These are phyloP conservation scores for Harpegnathos saltator DNA, from an alignment of 1,140 invertebrate genomes.

Conservation along the genomic window DNA sequence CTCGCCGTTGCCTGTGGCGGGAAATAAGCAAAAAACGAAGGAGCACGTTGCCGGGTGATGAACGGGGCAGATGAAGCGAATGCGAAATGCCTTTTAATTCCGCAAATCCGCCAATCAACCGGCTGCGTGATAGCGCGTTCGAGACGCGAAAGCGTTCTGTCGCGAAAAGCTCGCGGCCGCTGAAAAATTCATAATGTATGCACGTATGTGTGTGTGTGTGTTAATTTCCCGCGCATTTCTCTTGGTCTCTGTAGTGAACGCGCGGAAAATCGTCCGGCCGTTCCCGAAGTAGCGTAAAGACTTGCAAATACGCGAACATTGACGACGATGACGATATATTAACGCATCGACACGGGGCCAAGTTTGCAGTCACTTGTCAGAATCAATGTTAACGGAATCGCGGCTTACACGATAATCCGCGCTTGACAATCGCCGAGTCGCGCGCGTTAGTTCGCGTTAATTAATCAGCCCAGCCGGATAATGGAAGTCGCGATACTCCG, in stretches of 20 bases:
- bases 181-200: background rate
- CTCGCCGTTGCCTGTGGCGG: too few relatives aligned
- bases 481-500: constrained; percentile 50
- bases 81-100: background rate
- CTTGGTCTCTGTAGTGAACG: too few relatives aligned
- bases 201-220: background rate
- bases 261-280: too few relatives aligned
- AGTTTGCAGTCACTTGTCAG: too few relatives aligned
- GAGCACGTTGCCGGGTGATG: background rate
- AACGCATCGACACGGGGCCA: too few relatives aligned
- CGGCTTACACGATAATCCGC: background rate
- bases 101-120: too few relatives aligned
- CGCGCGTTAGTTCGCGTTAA: constrained; percentile 56
- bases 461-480: constrained; percentile 63
- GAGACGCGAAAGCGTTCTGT: background rate
- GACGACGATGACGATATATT: too few relatives aligned
- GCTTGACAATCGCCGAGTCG: constrained; percentile 18
- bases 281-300: too few relatives aligned
- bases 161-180: too few relatives aligned
- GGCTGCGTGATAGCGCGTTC: background rate
- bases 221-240: too few relatives aligned
- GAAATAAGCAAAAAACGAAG: constrained; percentile 12
- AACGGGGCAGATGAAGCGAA: background rate
- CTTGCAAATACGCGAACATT: too few relatives aligned
- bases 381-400: too few relatives aligned